Conservation (phyloP, 1,140 invertebrate species). For the Lordiphosa clarofinis region DNA sequence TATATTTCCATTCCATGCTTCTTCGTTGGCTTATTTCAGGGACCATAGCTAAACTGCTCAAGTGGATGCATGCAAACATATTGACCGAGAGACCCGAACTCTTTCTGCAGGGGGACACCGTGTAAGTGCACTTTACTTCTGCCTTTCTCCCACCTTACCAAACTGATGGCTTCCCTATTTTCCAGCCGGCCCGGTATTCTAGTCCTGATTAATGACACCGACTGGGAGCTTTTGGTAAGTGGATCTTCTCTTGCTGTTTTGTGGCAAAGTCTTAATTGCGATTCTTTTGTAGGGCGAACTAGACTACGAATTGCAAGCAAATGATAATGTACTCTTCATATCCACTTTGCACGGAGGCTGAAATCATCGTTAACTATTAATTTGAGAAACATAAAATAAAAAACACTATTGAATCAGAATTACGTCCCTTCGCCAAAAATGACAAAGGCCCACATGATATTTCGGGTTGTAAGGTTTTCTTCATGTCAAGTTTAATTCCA, state of each 20-base stretch:
- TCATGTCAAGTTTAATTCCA: background rate
- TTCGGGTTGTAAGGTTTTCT: constrained; percentile 61
- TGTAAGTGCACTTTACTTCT: constrained; percentile 81
- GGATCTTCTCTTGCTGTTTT: background rate
- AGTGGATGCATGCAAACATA: constrained; percentile 92
- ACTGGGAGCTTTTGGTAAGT: constrained; percentile 93
- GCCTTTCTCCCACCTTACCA: constrained; percentile 4
- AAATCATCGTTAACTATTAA: constrained; percentile 17
- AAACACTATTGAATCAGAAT: constrained; percentile 48
- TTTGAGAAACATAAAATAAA: constrained; percentile 16
- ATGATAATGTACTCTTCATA: constrained; percentile 82
- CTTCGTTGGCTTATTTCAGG: constrained; percentile 80
- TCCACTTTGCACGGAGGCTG: constrained; percentile 83
- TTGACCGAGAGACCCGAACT: constrained; percentile 92
- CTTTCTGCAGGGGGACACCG: constrained; percentile 91
- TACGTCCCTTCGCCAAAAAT: constrained; percentile 62
- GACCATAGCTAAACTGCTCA: constrained; percentile 87
- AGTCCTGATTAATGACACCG: constrained; percentile 94
- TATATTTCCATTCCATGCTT: constrained; percentile 5
- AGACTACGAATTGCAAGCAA: constrained; percentile 81
- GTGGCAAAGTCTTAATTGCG: too few species aligned
- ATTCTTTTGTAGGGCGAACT: constrained; percentile 79
- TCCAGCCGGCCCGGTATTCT: constrained; percentile 93
- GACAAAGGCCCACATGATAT: constrained; percentile 64
- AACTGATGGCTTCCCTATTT: constrained; percentile 19